These are phyloP conservation scores for Phyllostomus discolor DNA, from an alignment of 2,113 vertebrate species.

Conservation along the genomic window DNA sequence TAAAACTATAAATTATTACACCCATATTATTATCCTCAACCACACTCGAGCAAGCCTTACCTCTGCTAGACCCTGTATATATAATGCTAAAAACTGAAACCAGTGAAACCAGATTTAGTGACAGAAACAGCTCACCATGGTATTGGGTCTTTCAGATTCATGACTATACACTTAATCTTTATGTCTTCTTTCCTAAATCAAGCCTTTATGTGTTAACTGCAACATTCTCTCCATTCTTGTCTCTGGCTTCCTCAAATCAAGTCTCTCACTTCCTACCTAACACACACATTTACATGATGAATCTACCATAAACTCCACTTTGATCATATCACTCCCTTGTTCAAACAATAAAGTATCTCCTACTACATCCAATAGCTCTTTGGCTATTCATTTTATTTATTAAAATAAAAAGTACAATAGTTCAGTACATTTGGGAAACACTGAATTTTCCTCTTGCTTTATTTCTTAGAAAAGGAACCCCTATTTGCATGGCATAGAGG, in stretches of 20 bases:
- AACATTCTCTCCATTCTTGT: not conserved
- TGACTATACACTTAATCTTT: not conserved
- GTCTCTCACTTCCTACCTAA: not conserved
- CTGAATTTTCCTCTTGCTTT: not conserved
- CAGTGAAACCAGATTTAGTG: not conserved
- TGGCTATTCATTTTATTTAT: not conserved
- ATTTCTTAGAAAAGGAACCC: not conserved
- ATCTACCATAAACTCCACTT: not conserved
- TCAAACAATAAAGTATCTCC: constrained; percentile 8
- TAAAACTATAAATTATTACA: no score
- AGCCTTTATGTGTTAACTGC: not conserved
- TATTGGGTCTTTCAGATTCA: not conserved
- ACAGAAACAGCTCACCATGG: not conserved
- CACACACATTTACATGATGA: not conserved
- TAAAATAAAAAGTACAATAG: not conserved
- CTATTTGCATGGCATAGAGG: not conserved
- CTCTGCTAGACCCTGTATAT: no score
- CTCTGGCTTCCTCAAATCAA: not conserved
- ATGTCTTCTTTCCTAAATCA: not conserved
- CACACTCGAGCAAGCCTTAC: no score
- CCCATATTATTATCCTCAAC: no score
- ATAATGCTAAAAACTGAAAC: not conserved
- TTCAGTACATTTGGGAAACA: not conserved
- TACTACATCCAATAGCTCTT: not conserved
- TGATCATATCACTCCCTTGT: not conserved